phyloP scores from a whole-genome alignment of 1,140 invertebrate species.

The Drosophila nannoptera region DNA sequence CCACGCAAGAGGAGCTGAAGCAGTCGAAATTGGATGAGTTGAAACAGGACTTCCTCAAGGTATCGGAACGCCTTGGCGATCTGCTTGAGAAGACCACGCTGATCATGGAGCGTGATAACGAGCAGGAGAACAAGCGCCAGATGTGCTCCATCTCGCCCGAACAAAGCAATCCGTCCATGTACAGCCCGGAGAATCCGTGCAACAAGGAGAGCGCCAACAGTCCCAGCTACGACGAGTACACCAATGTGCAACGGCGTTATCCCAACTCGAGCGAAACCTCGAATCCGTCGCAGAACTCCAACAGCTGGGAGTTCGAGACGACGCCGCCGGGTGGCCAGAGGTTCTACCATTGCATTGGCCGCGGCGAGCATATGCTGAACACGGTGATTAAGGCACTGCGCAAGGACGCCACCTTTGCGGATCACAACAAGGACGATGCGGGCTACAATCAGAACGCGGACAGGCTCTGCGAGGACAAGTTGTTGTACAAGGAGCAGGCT shows the following conservation, averaged over 20 bases:
- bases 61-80: constrained; percentile 66
- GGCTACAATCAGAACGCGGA: constrained; percentile 56
- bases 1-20: constrained; percentile 27
- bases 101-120: constrained; percentile 71
- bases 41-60: constrained; percentile 67
- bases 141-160: constrained; percentile 48
- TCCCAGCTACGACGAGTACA: constrained; percentile 58
- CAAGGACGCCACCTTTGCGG: constrained; percentile 56
- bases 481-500: constrained; percentile 58
- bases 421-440: constrained; percentile 58
- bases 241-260: constrained; percentile 52
- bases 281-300: constrained; percentile 66
- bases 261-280: constrained; percentile 67
- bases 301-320: constrained; percentile 64
- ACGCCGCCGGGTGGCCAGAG: constrained; percentile 49
- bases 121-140: constrained; percentile 54
- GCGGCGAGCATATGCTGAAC: constrained; percentile 66
- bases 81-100: constrained; percentile 69
- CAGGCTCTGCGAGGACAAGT: constrained; percentile 45
- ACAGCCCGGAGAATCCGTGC: constrained; percentile 39
- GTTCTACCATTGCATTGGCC: constrained; percentile 51
- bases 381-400: constrained; percentile 67
- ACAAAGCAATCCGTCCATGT: constrained; percentile 38
- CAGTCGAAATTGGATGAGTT: constrained; percentile 64
- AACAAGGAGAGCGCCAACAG: constrained; percentile 51